These are phyloP conservation scores for Anolis sagrei DNA, from an alignment of 2,113 vertebrate species.

Conservation along the genomic window DNA sequence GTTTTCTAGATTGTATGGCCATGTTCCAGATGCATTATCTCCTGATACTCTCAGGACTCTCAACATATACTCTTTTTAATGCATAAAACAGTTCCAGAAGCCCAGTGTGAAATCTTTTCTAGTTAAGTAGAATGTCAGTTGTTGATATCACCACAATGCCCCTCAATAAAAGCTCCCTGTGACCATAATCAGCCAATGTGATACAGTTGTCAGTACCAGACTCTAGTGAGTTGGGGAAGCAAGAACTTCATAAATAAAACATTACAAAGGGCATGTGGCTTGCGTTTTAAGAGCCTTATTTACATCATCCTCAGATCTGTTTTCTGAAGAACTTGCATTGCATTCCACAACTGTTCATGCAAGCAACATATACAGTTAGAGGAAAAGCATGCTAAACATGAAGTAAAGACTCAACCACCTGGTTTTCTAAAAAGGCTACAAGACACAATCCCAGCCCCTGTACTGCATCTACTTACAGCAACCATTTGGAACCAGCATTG, in stretches of 20 bases:
- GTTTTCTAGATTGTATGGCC: too few species aligned
- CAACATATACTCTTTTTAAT: too few species aligned
- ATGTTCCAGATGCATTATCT: too few species aligned
- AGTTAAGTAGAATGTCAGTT: not conserved
- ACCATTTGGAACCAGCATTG: constrained; percentile 82
- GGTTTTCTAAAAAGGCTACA: constrained; percentile 58
- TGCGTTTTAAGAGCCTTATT: not conserved
- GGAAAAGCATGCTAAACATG: constrained; percentile 75
- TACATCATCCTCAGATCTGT: constrained; percentile 75
- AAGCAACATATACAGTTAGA: constrained; percentile 60
- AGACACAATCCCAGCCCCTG: constrained; percentile 74
- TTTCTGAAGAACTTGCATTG: constrained; percentile 53
- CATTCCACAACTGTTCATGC: constrained; percentile 72
- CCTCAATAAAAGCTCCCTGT: not conserved
- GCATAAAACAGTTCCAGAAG: not conserved
- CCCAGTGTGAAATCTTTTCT: not conserved
- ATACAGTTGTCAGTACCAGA: not conserved
- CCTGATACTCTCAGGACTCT: too few species aligned
- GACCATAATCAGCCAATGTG: not conserved
- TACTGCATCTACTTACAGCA: constrained; percentile 62
- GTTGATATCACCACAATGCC: not conserved
- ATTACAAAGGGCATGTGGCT: not conserved
- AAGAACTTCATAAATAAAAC: constrained; percentile 2
- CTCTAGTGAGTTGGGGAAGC: not conserved
- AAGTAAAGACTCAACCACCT: constrained; percentile 72